These are phyloP conservation scores for Heliothis virescens DNA, from an alignment of 1,140 invertebrate genomes.

Conservation along the genomic window DNA sequence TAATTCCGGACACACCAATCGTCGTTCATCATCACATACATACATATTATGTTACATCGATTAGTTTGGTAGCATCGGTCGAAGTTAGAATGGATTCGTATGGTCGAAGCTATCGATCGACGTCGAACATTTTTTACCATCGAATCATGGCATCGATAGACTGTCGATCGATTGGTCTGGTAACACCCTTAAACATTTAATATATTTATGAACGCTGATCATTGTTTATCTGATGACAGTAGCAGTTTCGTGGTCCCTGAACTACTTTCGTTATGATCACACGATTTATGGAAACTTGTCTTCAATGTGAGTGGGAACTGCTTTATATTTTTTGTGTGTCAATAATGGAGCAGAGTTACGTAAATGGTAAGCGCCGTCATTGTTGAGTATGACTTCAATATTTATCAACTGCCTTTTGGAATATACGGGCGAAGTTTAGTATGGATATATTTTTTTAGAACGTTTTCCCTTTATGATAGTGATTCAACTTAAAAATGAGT, in stretches of 20 bases:
- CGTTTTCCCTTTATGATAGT: background rate
- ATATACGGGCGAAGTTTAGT: background rate
- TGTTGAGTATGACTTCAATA: slow-evolving; percentile 35
- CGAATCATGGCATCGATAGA: too few relatives aligned
- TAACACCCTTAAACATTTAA: background rate
- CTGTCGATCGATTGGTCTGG: too few relatives aligned
- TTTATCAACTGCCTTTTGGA: slow-evolving; percentile 27
- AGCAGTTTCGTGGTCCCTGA: slow-evolving; percentile 36
- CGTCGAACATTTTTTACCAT: too few relatives aligned
- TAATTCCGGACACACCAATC: too few relatives aligned
- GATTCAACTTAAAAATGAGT: background rate
- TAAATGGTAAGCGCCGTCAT: slow-evolving; percentile 32
- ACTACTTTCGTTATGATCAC: slow-evolving; percentile 36
- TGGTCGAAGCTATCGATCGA: too few relatives aligned
- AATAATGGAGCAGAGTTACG: slow-evolving; percentile 35
- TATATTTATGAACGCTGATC: background rate
- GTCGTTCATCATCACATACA: too few relatives aligned
- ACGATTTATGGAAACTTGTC: slow-evolving; percentile 41
- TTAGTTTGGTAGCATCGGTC: too few relatives aligned
- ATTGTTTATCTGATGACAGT: slow-evolving; percentile 25
- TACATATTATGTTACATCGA: too few relatives aligned
- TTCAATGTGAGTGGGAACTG: slow-evolving; percentile 39
- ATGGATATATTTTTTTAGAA: background rate
- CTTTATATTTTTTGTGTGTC: slow-evolving; percentile 41
- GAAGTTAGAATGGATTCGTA: too few relatives aligned